Percentiles rank a stretch among this genome's conserved stretches.
Conservation (phyloP, 2,113 vertebrate species). For the Pygathrix nemaeus region DNA sequence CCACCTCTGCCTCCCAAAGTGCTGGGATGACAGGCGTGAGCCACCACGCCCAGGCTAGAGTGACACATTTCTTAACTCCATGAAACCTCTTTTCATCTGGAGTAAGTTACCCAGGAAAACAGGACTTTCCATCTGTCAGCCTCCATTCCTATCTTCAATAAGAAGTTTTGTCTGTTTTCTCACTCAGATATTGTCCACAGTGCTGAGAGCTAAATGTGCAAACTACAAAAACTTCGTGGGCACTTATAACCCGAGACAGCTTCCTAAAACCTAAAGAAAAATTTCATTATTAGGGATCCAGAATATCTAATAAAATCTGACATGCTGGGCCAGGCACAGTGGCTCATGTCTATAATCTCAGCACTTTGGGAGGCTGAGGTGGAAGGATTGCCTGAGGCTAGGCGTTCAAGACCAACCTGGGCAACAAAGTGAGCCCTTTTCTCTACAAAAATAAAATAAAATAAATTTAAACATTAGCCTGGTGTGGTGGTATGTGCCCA, state of each 20-base stretch:
- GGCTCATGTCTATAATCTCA: no score
- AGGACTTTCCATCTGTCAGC: not conserved
- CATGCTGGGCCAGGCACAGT: no score
- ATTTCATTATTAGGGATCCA: not conserved
- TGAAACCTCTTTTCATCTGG: not conserved
- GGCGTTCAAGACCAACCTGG: no score
- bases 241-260: not conserved
- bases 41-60: not conserved
- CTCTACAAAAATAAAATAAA: no score
- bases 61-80: not conserved
- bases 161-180: conserved; percentile 4
- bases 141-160: not conserved
- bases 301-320: not conserved
- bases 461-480: no score
- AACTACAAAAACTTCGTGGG: not conserved
- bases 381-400: no score
- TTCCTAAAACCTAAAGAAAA: not conserved
- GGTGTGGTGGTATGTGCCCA: no score
- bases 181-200: not conserved
- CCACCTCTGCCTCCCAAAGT: no score
- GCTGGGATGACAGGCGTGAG: no score
- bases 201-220: not conserved
- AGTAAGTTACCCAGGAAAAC: not conserved
- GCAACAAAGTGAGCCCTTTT: no score
- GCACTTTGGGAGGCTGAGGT: no score